Evolutionary conservation across 2,888 invertebrate genomes (phyloP), one percentile per base, ranked within the genome.

Genomic region (Drosophila fungiperda): DNA sequence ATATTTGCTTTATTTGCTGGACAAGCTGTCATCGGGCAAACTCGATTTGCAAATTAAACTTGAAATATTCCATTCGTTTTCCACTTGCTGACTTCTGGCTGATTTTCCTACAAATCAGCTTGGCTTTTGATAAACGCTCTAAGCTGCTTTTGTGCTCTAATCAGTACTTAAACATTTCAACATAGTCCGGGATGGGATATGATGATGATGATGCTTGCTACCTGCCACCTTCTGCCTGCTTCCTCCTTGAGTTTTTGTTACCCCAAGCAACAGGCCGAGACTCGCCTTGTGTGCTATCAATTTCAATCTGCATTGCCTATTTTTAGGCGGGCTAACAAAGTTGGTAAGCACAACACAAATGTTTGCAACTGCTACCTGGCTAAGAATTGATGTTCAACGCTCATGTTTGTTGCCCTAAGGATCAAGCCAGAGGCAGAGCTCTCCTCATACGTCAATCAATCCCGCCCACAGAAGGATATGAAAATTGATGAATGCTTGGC

Each of bases 401-500:
- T 60, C 57, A 26, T 70, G 57, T 49, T 49, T 53, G 40, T 54
- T 11, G 26, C 53, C 57, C 35, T 40, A 20, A 40, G 45, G 35
- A 49, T 59, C 53, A 58, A 71, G 67, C 61, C 66, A 35, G 49
- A 53, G 53, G 50, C 63, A 49, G n/a, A 61, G 23, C 72, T 6
- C 11, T 20, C n/a, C 11, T 17, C n/a, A 29, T 26, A 26, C 17
- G 12, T 23, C 54, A 26, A 17, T 1, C 26, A 12, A 7, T n/a
- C 6, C 1, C 23, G 29, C 11, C 53, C 40, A 26, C 38, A 54
- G 54, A 63, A 68, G 66, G 84, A 83, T 76, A 85, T 75, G 73
- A 67, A 76, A 81, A 82, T 87, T 89, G 89, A 87, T 87, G 85
- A 87, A 89, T 87, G 87, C 73, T 81, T 79, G 84, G 75, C 84